A percentile compares a stretch with the other conserved stretches of the same genome.
Conservation (phyloP, 2,797 vertebrate species). For the Chaetophractus vellerosus region DNA sequence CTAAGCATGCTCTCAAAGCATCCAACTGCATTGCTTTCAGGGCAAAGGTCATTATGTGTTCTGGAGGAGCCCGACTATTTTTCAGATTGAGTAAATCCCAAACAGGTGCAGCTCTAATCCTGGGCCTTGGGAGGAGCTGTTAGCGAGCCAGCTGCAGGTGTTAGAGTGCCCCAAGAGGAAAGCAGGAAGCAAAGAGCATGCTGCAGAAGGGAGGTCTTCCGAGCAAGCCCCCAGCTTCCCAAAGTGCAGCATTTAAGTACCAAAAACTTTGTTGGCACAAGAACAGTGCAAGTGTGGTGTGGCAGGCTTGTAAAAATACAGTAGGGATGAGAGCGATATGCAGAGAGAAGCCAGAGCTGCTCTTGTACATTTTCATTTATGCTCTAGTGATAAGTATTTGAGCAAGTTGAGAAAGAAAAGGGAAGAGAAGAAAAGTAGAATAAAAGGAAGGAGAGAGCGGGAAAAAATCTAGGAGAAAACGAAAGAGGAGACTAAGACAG, state of each 20-base stretch:
- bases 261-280: background rate
- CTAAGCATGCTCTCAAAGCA: slow-evolving; percentile 48
- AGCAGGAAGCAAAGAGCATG: background rate
- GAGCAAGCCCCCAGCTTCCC: background rate
- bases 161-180: background rate
- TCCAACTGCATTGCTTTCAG: slow-evolving; percentile 55
- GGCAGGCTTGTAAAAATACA: background rate
- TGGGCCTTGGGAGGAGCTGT: background rate
- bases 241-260: background rate
- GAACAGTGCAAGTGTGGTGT: background rate
- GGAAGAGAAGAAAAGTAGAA: background rate
- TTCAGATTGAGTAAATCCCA: slow-evolving; percentile 76
- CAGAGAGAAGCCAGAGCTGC: background rate
- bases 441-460: background rate
- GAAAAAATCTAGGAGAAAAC: background rate
- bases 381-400: background rate
- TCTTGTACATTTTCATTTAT: background rate
- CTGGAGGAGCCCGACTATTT: slow-evolving; percentile 61
- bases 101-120: slow-evolving; percentile 78
- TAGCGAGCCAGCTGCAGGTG: slow-evolving; percentile 14
- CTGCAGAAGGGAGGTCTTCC: background rate
- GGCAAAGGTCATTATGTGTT: slow-evolving; percentile 71
- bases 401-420: background rate
- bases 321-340: background rate
- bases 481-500: background rate